A percentile compares a stretch with the other conserved stretches of the same genome.
phyloP scores from a whole-genome alignment of 92 coral and sea anemone species.

The Actinostola sp. region DNA sequence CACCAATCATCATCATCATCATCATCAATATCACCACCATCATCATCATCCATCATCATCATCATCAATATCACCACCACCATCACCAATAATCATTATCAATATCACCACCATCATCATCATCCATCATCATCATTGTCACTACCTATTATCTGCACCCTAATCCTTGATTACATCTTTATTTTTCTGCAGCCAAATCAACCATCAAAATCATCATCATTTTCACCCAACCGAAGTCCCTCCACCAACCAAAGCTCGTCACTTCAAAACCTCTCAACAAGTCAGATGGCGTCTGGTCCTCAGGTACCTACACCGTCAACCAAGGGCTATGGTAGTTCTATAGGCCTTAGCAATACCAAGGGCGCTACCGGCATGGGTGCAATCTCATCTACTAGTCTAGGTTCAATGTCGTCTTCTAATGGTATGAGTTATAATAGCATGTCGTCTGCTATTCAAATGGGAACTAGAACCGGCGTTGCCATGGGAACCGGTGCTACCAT shows the following conservation, averaged over 20 bases:
- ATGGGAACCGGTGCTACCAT: neutral
- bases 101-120: too few species aligned
- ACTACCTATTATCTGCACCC: neutral
- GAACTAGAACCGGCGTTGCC: constrained; percentile 3
- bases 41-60: neutral
- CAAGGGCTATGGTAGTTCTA: neutral
- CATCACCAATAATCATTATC: neutral
- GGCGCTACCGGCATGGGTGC: neutral
- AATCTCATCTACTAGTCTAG: neutral
- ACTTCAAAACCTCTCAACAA: constrained; percentile 8
- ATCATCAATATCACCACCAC: neutral
- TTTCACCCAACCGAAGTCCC: constrained; percentile 15
- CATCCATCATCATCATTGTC: too few species aligned
- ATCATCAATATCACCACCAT: neutral
- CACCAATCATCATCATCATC: neutral
- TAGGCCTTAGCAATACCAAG: neutral
- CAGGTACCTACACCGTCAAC: constrained; percentile 11
- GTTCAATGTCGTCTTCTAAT: constrained; percentile 11
- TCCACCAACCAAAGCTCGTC: constrained; percentile 9
- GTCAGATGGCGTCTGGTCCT: neutral
- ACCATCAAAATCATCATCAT: constrained; percentile 12
- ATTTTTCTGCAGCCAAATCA: constrained; percentile 2
- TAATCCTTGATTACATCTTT: neutral
- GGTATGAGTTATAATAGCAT: neutral
- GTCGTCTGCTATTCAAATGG: neutral